Conservation (phyloP, 2,113 vertebrate genomes). For the Elachura formosa region DNA sequence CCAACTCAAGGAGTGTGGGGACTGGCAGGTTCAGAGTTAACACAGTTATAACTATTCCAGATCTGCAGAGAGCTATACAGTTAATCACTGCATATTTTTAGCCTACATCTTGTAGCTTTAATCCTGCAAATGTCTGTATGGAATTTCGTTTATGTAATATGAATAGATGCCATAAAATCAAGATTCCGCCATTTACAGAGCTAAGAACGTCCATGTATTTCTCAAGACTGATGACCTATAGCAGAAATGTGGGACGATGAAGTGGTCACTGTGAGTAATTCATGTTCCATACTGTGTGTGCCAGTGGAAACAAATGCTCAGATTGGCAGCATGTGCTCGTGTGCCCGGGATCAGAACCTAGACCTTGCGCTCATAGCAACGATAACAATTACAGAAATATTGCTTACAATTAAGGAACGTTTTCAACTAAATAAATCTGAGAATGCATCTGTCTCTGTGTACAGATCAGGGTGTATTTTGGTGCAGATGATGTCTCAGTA, state of each 20-base stretch:
- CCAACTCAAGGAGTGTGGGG: not conserved
- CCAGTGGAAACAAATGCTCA: not conserved
- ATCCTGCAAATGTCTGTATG: constrained; percentile 60
- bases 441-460: not conserved
- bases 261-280: not conserved
- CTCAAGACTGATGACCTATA: not conserved
- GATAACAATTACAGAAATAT: not conserved
- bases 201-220: not conserved
- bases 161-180: constrained; percentile 51
- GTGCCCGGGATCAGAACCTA: not conserved
- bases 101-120: constrained; percentile 60
- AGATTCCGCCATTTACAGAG: not conserved
- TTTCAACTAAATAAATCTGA: not conserved
- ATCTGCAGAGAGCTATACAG: constrained; percentile 57
- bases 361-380: not conserved
- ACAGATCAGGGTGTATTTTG: not conserved
- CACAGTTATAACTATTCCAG: constrained; percentile 21
- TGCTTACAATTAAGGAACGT: not conserved
- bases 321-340: not conserved
- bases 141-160: constrained; percentile 53
- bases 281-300: not conserved
- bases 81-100: constrained; percentile 60
- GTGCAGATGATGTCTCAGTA: not conserved
- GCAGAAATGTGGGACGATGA: not conserved
- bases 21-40: constrained; percentile 41